These are phyloP conservation scores for Epirrhoe tristata DNA, from an alignment of 2,888 invertebrate genomes.

Conservation along the genomic window DNA sequence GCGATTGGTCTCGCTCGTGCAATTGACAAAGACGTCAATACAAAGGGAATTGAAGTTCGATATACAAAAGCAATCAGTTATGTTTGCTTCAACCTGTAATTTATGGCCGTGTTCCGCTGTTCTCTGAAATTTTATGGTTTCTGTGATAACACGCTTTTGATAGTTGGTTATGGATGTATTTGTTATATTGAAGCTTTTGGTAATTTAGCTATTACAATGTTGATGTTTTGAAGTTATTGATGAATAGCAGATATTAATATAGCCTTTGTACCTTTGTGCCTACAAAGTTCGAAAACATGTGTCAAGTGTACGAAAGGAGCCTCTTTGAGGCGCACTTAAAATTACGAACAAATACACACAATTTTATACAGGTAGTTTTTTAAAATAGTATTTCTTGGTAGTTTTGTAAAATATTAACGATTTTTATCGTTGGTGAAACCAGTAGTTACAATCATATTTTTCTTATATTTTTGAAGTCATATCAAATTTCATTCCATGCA, in stretches of 20 bases:
- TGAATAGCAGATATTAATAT: background rate
- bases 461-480: background rate
- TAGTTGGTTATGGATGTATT: constrained; percentile 6
- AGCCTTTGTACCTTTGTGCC: too few species aligned
- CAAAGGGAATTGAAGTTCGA: background rate
- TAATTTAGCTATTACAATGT: background rate
- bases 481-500: background rate
- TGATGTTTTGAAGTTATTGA: background rate
- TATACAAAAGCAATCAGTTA: background rate
- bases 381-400: too few species aligned
- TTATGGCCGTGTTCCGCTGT: background rate
- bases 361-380: too few species aligned
- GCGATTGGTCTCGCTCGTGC: background rate
- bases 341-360: too few species aligned
- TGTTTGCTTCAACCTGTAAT: background rate
- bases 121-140: background rate
- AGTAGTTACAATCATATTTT: too few species aligned
- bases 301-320: too few species aligned
- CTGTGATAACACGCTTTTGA: constrained; percentile 10
- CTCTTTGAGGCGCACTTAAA: too few species aligned
- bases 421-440: too few species aligned
- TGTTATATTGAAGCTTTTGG: background rate
- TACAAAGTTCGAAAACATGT: too few species aligned
- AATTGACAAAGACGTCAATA: background rate
- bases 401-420: too few species aligned